These are phyloP conservation scores for Agrotis clavis DNA, from an alignment of 2,888 invertebrate species.

Conservation along the genomic window DNA sequence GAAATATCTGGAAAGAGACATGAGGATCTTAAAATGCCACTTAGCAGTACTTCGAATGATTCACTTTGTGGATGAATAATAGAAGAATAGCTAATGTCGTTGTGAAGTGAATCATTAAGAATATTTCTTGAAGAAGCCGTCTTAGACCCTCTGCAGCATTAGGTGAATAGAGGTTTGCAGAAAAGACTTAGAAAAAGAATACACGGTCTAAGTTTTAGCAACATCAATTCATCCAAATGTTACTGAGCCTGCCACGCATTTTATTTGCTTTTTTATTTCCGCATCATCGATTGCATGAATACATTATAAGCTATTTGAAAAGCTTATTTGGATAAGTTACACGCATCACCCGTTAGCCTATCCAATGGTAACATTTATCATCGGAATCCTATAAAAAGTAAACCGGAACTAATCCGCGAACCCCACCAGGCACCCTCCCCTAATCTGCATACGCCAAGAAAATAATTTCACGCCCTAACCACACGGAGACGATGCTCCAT, in stretches of 20 bases:
- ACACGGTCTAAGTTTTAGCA: neutral
- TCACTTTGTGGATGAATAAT: too few species aligned
- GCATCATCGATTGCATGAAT: slow-evolving; percentile 64
- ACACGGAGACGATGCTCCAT: slow-evolving; percentile 78
- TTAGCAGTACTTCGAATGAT: too few species aligned
- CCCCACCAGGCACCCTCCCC: slow-evolving; percentile 80
- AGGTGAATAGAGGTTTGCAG: too few species aligned
- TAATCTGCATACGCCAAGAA: slow-evolving; percentile 90
- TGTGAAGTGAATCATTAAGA: too few species aligned
- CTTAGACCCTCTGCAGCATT: too few species aligned
- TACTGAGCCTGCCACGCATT: neutral
- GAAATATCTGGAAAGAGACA: too few species aligned
- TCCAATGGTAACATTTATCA: slow-evolving; percentile 88
- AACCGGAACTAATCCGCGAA: slow-evolving; percentile 87
- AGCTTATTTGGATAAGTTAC: slow-evolving; percentile 87
- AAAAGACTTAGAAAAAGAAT: too few species aligned
- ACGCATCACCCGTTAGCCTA: slow-evolving; percentile 88
- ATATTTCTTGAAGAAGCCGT: too few species aligned
- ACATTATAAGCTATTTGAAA: slow-evolving; percentile 68
- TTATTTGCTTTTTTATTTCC: slow-evolving; percentile 36
- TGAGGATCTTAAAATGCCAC: too few species aligned
- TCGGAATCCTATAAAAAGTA: slow-evolving; percentile 90
- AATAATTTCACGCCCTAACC: slow-evolving; percentile 90
- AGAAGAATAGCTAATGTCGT: too few species aligned
- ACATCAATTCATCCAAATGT: neutral